Percentiles rank a stretch among this genome's conserved stretches.
Evolutionary conservation across 1,140 invertebrate species (phyloP).

Genomic region (Caenorhabditis briggsae): DNA sequence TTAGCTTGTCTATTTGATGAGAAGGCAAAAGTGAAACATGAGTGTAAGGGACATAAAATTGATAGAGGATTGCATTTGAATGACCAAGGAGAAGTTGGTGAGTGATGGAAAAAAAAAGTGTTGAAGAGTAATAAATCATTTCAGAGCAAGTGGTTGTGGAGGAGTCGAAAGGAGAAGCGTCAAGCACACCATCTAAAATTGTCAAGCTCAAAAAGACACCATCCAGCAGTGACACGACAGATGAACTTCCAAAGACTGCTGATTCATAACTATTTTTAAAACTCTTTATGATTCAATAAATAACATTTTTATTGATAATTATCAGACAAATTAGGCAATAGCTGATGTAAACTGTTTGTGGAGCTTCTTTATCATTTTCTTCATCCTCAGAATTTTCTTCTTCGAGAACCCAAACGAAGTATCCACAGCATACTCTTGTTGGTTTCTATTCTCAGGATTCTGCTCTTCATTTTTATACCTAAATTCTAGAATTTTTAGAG

Average conservation of each 20-base stretch:
- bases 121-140: no score
- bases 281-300: no score
- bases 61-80: background rate
- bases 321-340: background rate
- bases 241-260: no score
- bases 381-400: background rate
- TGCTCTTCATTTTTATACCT: background rate
- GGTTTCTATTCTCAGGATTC: background rate
- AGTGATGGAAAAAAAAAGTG: background rate
- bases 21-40: background rate
- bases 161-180: no score
- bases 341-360: conserved; percentile 22
- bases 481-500: background rate
- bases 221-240: no score
- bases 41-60: conserved; percentile 1
- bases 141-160: no score
- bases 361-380: background rate
- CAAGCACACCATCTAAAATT: no score
- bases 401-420: background rate
- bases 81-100: conserved; percentile 5
- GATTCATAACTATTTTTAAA: background rate
- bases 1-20: conserved; percentile 7
- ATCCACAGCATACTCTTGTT: background rate
- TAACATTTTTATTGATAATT: no score
- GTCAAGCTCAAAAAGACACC: no score